These are phyloP conservation scores for Thereva unica DNA, from an alignment of 2,888 invertebrate genomes.

Conservation along the genomic window DNA sequence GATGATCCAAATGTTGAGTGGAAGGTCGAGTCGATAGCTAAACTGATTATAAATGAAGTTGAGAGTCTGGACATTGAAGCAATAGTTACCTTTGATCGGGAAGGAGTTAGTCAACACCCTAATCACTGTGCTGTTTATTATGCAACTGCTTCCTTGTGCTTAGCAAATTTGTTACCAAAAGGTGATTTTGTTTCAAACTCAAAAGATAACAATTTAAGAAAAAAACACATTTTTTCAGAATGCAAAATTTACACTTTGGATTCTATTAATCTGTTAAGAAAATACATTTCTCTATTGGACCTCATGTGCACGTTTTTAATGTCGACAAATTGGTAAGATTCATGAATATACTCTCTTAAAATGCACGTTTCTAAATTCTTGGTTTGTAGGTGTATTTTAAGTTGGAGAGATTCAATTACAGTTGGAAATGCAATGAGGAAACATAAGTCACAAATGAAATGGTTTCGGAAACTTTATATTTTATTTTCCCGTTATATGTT, in stretches of 20 bases:
- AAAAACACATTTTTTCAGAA: slow-evolving; percentile 61
- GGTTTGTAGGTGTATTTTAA: slow-evolving; percentile 67
- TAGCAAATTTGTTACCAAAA: slow-evolving; percentile 73
- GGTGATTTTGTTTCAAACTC: slow-evolving; percentile 57
- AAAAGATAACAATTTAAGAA: neutral
- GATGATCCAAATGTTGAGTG: slow-evolving; percentile 80
- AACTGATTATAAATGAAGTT: slow-evolving; percentile 68
- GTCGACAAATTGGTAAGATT: slow-evolving; percentile 74
- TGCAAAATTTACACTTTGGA: slow-evolving; percentile 84
- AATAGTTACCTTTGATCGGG: slow-evolving; percentile 90
- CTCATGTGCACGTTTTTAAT: slow-evolving; percentile 77
- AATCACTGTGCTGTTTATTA: slow-evolving; percentile 90
- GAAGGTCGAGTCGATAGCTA: slow-evolving; percentile 69
- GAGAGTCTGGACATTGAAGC: slow-evolving; percentile 78
- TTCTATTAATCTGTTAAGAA: slow-evolving; percentile 81
- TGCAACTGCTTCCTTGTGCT: slow-evolving; percentile 77
- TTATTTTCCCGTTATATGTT: slow-evolving; percentile 87
- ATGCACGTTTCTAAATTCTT: slow-evolving; percentile 20
- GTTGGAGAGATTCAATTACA: slow-evolving; percentile 64
- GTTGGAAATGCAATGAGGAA: slow-evolving; percentile 79
- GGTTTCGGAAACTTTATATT: slow-evolving; percentile 92
- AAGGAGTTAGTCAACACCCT: slow-evolving; percentile 89
- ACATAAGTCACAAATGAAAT: slow-evolving; percentile 90
- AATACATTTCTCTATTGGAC: slow-evolving; percentile 84
- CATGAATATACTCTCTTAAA: neutral